Conservation (phyloP, 2,888 invertebrate species). For the Drosophila leonis region DNA sequence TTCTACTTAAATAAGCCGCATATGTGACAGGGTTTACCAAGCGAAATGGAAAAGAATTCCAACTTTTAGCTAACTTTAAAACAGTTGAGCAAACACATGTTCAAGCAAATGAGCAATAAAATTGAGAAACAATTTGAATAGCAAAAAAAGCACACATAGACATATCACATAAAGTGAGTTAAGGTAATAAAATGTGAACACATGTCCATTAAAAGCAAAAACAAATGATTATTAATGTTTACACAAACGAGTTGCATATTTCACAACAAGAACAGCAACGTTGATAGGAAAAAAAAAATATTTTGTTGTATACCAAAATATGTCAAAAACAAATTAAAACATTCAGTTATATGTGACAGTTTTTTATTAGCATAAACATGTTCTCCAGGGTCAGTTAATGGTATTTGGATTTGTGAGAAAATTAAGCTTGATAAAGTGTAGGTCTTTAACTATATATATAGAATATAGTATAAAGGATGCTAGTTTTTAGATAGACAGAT, state of each 20-base stretch:
- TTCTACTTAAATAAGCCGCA: conserved; percentile 6
- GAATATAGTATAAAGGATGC: background rate
- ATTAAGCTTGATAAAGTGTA: background rate
- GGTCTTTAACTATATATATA: background rate
- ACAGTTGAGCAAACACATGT: background rate
- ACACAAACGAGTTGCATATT: conserved; percentile 1
- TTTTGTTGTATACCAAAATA: background rate
- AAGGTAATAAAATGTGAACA: conserved; percentile 3
- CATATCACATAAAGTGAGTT: background rate
- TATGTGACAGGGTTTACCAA: background rate
- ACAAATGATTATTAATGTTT: conserved; percentile 2
- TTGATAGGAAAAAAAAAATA: background rate
- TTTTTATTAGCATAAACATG: background rate
- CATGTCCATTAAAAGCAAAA: background rate
- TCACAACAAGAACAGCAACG: background rate
- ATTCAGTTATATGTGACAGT: background rate
- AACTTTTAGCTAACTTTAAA: background rate
- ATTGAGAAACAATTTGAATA: conserved; percentile 1
- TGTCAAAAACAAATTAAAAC: background rate
- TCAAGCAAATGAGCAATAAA: background rate
- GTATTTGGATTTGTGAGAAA: background rate
- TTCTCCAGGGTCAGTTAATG: background rate
- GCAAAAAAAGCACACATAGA: background rate
- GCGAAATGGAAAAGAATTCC: background rate
- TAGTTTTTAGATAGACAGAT: background rate